Base-by-base conservation (phyloP, 2,888 invertebrate genomes). In the Rhimphoctona megacephalus region DNA sequence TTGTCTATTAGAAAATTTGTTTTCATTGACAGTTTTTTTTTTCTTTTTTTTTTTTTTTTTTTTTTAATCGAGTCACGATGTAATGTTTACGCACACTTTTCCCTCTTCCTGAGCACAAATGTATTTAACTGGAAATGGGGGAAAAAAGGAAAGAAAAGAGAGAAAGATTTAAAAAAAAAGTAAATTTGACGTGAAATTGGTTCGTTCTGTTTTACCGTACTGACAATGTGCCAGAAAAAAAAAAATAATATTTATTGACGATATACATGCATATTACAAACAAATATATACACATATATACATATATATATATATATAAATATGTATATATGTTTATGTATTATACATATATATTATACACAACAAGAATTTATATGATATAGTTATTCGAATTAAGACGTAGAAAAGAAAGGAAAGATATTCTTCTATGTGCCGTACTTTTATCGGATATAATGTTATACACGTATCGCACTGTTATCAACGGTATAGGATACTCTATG, bases 391-490 rank as follows among this genome's bases (percentile, higher is more conserved):
- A 19, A 79, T 87, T 83, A 79, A 85, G 84, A 79, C 66, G 85
- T 81, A 72, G 87, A 80, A 84, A 81, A 84, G 80, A 88, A 80
- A 90, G 86, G 89, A 85, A 89, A 83, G 87, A 92, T 93, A 93
- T 93, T 93, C 92, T 93, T 93, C 92, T 92, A 93, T 91, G 92
- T 92, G 92, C 92, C 92, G 93, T 93, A 92, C 91, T 91, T 92
- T 91, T 91, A 85, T 76, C 85, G 81, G 82, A 88, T 85, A 87
- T 90, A 90, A 90, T 87, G 85, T 92, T 91, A 90, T 90, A 88
- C 83, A 89, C 85, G 88, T 80, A 73, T 88, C 87, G 87, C 88
- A 89, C 87, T 88, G 82, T 89, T 90, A 88, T 89, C 86, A 88
- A 85, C 88, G 80, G 84, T 90, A 83, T 69, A 81, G 85, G 84